Percentiles rank a stretch among this genome's conserved stretches.
These are phyloP conservation scores for Poecilia velifera DNA, from an alignment of 2,797 vertebrate species.

Conservation along the genomic window DNA sequence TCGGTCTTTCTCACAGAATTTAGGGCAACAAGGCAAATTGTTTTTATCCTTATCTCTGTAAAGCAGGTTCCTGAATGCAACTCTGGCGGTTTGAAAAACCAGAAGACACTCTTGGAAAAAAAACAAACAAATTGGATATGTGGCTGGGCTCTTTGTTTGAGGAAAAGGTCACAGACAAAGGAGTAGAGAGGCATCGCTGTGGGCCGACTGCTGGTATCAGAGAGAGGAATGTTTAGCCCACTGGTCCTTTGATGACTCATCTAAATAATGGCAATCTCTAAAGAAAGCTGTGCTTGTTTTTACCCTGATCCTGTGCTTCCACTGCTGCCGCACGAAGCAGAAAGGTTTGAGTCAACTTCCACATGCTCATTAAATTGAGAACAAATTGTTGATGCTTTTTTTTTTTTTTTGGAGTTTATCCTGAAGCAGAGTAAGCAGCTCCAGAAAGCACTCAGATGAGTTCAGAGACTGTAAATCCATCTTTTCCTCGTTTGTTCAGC, in stretches of 20 bases:
- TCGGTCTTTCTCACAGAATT: conserved; percentile 20
- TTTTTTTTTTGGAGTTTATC: background rate
- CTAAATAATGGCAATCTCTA: conserved; percentile 7
- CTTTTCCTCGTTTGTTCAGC: conserved; percentile 6
- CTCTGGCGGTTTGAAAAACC: conserved; percentile 3
- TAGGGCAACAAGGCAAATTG: conserved; percentile 29
- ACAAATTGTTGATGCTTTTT: background rate
- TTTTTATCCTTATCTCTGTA: conserved; percentile 31
- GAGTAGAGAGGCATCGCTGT: background rate
- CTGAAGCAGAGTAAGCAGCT: background rate
- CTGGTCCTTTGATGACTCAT: conserved; percentile 44
- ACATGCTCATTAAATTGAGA: background rate
- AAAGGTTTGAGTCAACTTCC: background rate
- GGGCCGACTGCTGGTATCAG: conserved; percentile 34
- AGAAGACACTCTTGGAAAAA: conserved; percentile 1
- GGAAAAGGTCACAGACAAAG: conserved; percentile 55
- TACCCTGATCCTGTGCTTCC: background rate
- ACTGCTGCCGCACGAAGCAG: background rate
- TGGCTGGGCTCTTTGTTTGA: conserved; percentile 24
- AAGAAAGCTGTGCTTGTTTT: background rate
- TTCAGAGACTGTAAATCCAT: background rate
- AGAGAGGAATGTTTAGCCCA: conserved; percentile 42
- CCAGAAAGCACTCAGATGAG: background rate
- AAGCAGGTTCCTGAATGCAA: conserved; percentile 31
- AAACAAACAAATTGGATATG: conserved; percentile 8